Percentiles rank a stretch among this genome's conserved stretches.
phyloP scores from a whole-genome alignment of 2,888 invertebrate genomes.

The Drosophila rubida region DNA sequence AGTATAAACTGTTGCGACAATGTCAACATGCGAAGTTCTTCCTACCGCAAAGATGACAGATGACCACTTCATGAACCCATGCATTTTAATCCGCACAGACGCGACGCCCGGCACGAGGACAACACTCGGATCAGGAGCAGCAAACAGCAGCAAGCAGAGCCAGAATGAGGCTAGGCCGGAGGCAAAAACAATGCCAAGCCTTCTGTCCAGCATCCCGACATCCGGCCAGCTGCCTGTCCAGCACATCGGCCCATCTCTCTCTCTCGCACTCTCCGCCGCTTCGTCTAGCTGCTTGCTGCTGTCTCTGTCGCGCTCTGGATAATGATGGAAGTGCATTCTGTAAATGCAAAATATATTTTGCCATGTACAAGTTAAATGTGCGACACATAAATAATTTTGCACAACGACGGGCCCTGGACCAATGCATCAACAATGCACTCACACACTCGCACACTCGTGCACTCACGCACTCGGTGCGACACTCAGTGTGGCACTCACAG shows the following conservation, averaged over 20 bases:
- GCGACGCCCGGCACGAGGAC: slow-evolving; percentile 11
- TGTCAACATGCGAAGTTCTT: slow-evolving; percentile 79
- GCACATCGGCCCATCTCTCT: slow-evolving; percentile 15
- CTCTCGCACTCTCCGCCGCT: background rate
- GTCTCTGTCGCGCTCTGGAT: slow-evolving; percentile 49
- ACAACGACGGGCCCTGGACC: slow-evolving; percentile 40
- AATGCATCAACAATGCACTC: slow-evolving; percentile 68
- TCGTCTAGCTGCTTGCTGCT: background rate
- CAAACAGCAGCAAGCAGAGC: background rate
- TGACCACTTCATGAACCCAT: slow-evolving; percentile 81
- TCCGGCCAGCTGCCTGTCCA: slow-evolving; percentile 43
- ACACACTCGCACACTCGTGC: slow-evolving; percentile 4
- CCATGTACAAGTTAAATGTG: slow-evolving; percentile 78
- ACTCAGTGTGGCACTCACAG: slow-evolving; percentile 4
- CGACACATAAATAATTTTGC: slow-evolving; percentile 77
- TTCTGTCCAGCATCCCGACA: slow-evolving; percentile 33
- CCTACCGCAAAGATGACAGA: slow-evolving; percentile 80
- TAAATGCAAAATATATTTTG: slow-evolving; percentile 78
- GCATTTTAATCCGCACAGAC: slow-evolving; percentile 74
- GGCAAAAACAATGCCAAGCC: slow-evolving; percentile 52
- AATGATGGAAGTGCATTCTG: slow-evolving; percentile 79
- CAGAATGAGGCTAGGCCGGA: slow-evolving; percentile 11
- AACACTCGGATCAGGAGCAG: slow-evolving; percentile 1
- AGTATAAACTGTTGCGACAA: slow-evolving; percentile 78
- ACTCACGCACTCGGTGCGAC: slow-evolving; percentile 3